Conservation (phyloP, 2,888 invertebrate species). For the Drosophila mettleri region DNA sequence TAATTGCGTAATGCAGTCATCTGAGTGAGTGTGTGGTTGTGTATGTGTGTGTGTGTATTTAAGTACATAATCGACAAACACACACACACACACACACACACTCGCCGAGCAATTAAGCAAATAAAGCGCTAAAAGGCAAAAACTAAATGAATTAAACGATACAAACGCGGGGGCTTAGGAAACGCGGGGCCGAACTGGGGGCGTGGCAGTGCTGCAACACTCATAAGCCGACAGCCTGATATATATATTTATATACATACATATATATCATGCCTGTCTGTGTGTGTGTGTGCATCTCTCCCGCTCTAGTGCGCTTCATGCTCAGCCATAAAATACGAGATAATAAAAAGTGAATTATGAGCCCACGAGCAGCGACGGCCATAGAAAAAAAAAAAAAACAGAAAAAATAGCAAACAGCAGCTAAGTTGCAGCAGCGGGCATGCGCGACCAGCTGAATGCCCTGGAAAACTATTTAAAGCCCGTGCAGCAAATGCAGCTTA, state of each 20-base stretch:
- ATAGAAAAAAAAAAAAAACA: constrained; percentile 15
- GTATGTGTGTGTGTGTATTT: constrained; percentile 24
- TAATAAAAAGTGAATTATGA: constrained; percentile 78
- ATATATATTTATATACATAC: constrained; percentile 1
- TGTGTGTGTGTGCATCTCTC: neutral
- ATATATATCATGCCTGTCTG: neutral
- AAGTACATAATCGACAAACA: constrained; percentile 41
- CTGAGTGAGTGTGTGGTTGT: constrained; percentile 6
- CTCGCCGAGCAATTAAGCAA: constrained; percentile 63
- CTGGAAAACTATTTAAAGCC: no score
- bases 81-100: constrained; percentile 22
- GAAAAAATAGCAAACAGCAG: constrained; percentile 18
- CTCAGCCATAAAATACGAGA: constrained; percentile 72
- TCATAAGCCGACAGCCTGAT: constrained; percentile 33
- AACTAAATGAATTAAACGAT: constrained; percentile 73
- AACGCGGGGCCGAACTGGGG: neutral
- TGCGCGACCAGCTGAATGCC: constrained; percentile 7
- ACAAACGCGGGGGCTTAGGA: constrained; percentile 21
- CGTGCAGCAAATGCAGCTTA: no score
- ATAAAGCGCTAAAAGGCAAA: constrained; percentile 67
- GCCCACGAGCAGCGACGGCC: constrained; percentile 47
- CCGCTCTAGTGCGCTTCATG: constrained; percentile 42
- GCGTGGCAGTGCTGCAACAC: constrained; percentile 11
- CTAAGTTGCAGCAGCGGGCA: constrained; percentile 3
- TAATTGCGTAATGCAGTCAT: constrained; percentile 66